Base-by-base conservation (phyloP, 2,888 invertebrate genomes). In the Hirtodrosophila alboralis region DNA sequence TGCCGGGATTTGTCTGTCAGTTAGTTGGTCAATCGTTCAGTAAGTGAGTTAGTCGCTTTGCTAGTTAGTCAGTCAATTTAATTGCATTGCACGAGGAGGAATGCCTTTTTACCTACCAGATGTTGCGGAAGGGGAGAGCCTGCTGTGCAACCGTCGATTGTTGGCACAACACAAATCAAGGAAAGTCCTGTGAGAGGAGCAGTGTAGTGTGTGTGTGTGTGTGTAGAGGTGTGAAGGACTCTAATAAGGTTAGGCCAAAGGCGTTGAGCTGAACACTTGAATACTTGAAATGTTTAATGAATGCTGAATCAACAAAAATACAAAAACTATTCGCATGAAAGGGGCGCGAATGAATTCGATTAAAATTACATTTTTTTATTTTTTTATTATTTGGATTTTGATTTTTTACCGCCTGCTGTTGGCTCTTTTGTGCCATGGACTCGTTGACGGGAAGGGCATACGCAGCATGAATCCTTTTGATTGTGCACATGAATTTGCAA, bases 91-190 rank as follows among this genome's bases (percentile, higher is more conserved):
- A 58, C 53, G 61, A 62, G 44, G 37, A 76, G 71, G 67, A 77
- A 80, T 78, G 84, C 58, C 18, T 18, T 53, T 71, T 84, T 60
- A 41, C 16, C 3, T 6, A 40, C 9, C 48, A 53, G 60, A 47
- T 59, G 38, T 33, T 10, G 21, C 26, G 14, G 21, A n/a, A 6
- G 7, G 23, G 37, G 13, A 34, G 38, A 36, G 47, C 88, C 73
- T 45, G 86, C 87, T 87, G 87, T 30, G 76, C 69, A 57, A 63
- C 69, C 75, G 51, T 49, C 60, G 61, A 72, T 62, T 87, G 88
- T 87, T 87, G 88, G 87, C 87, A 88, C 74, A 87, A 87, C 86
- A 87, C 79, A 77, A 88, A 88, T 87, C 79, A 88, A 34, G 34
- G 9, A 26, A 43, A 36, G 37, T 33, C 28, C 37, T 16, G 16